A percentile compares a stretch with the other conserved stretches of the same genome.
Conservation (phyloP, 2,888 invertebrate species). For the Temnothorax ravouxi region DNA sequence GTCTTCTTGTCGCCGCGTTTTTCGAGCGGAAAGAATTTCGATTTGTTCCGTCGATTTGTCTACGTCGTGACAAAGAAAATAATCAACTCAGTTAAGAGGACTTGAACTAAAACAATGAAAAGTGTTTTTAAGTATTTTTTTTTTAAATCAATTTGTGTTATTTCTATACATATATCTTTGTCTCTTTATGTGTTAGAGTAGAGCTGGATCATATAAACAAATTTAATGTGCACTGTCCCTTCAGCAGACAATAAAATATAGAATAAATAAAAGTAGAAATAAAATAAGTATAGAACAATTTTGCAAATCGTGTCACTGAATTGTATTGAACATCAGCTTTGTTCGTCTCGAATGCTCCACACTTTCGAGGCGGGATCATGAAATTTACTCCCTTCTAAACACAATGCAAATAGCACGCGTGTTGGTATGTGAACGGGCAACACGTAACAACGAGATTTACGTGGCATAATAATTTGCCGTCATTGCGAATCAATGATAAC, state of each 20-base stretch:
- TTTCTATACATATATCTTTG: neutral
- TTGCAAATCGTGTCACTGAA: neutral
- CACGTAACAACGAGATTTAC: conserved; percentile 27
- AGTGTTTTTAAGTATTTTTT: neutral
- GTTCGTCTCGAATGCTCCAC: neutral
- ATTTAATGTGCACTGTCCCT: neutral
- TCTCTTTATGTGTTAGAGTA: neutral
- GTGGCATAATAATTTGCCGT: conserved; percentile 34
- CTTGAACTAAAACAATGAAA: neutral
- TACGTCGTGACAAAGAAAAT: neutral
- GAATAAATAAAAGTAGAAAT: neutral
- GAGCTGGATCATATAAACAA: neutral
- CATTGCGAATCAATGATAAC: conserved; percentile 41
- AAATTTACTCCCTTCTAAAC: conserved; percentile 9
- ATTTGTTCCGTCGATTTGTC: neutral
- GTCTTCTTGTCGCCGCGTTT: conserved; percentile 70
- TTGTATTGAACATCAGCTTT: neutral
- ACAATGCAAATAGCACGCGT: neutral
- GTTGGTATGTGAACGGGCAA: conserved; percentile 15
- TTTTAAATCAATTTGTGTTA: neutral
- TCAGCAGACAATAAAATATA: neutral
- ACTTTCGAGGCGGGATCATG: neutral
- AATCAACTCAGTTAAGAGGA: neutral
- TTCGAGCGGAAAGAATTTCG: neutral
- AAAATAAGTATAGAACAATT: neutral